Evolutionary conservation across 2,113 vertebrate genomes (phyloP).

Genomic region (Sinocyclocheilus grahami): DNA sequence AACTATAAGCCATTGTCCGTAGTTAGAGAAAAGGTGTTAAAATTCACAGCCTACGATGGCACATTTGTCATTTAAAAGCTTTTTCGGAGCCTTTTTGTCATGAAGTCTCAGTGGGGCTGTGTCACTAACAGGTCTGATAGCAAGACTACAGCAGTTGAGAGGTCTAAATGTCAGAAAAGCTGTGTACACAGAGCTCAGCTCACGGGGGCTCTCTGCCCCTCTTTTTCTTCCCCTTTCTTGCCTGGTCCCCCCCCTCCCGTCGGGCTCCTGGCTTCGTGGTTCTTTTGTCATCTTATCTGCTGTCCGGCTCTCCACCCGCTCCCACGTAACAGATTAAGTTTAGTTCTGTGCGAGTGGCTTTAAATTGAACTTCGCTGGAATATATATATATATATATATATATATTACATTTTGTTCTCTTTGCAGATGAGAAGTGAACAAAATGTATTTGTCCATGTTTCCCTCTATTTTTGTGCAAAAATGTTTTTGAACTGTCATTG

Average conservation of each 20-base stretch:
- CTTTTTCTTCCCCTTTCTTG: not conserved
- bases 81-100: not conserved
- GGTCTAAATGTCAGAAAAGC: slow-evolving; percentile 45
- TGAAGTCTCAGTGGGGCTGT: slow-evolving; percentile 10
- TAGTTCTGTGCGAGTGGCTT: slow-evolving; percentile 61
- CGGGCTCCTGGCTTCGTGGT: not conserved
- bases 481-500: not conserved
- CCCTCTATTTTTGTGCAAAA: not conserved
- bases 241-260: not conserved
- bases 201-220: not conserved
- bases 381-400: slow-evolving; percentile 27
- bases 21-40: not conserved
- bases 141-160: not conserved
- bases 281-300: slow-evolving; percentile 46
- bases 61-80: not conserved
- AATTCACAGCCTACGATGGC: not conserved
- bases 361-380: slow-evolving; percentile 35
- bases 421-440: not conserved
- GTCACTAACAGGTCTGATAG: slow-evolving; percentile 36
- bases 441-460: not conserved
- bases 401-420: not conserved
- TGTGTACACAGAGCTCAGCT: slow-evolving; percentile 34
- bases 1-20: not conserved
- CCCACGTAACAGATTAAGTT: slow-evolving; percentile 58
- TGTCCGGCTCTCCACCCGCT: not conserved